Base-by-base conservation (phyloP, 2,113 vertebrate genomes). In the Egretta garzetta region DNA sequence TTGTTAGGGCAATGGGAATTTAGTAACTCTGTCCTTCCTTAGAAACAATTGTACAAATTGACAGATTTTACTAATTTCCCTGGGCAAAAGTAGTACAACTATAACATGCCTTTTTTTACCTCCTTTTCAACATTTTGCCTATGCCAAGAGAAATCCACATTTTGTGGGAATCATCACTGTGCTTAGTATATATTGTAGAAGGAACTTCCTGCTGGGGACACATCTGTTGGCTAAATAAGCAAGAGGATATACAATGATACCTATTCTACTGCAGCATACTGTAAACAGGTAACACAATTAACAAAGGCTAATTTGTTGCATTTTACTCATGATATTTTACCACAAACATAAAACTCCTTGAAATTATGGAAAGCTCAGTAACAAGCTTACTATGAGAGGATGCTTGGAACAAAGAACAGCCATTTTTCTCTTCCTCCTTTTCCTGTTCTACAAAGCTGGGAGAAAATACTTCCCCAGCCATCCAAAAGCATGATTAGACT, bases 201-300 rank as follows among this genome's bases (percentile, higher is more conserved):
- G 30, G 73, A 79, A 37, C 41, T 75, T 87, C 91, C 84, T 82
- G 77, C 91, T 89, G 93, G 73, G 72, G 58, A 53, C 39, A 76
- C 84, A 93, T 89, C 81, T 96, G 86, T 73, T 96, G 37, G 37
- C 77, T 93, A 80, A 86, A 66, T 93, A 93, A 72, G 62, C 87
- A 85, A 91, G 37, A 24, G 66, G 56, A 70, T 47, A 62, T 8
- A 43, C 60, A 71, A 10, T 18, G 49, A 56, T 82, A 70, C 22
- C 82, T 90, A 3, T 77, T 90, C 59, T 47, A 35, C 52, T 80
- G 35, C 66, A 76, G 37, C 33, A 8, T 49, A 37, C 33, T 80
- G 24, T 68, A 86, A 89, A 73, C 52, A 68, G 58, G 43, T 72
- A 88, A 74, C 68, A 76, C 37, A 96, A 30, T 89, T 80, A 87